Base-by-base conservation (phyloP, 2,888 invertebrate species). In the Elmis aenea region DNA sequence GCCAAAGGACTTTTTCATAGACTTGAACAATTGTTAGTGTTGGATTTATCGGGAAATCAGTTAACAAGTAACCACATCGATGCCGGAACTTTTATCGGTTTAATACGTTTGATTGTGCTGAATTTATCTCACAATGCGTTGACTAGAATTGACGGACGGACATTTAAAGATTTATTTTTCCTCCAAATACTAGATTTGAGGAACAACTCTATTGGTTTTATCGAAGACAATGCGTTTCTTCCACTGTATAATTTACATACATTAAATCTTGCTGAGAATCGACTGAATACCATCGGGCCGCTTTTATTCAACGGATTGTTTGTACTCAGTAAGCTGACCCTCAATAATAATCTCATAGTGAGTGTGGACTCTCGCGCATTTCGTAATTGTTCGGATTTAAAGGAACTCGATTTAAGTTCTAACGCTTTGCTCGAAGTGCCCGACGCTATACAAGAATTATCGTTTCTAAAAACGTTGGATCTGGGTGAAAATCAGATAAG, bases 401-500 rank as follows among this genome's bases (percentile, higher is more conserved):
- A 90, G 68, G 92, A 92, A 63, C 71, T 93, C 32, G 91, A 91
- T 66, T 70, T 93, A 42, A 89, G 89, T 65, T 87, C 88, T 13
- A 93, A 93, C 70, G 84, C 86, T 55, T 71, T 93, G 48, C 71
- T 77, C 42, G 77, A 81, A 49, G 83, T 93, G 45, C 92, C 93
- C 3, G 83, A 84, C 59, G 89, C 89, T 2, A 69, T 91, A 39
- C 81, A 81, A 67, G 87, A 86, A 59, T 71, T 91, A 35, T 77
- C 84, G 28, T 84, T 89, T 64, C 70, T 95, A 46, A 88, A 89
- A 68, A 88, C 88, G 1, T 74, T 96, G 33, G 91, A 93, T 67
- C 73, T 96, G 57, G 92, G 91, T 29, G 91, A 93, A 68, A 96
- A 95, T 71, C 83, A 85, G 66, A 88, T 96, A 56, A 79, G 79